A percentile compares a stretch with the other conserved stretches of the same genome.
phyloP scores from a whole-genome alignment of 2,888 invertebrate genomes.

The Cynaeus angustus region DNA sequence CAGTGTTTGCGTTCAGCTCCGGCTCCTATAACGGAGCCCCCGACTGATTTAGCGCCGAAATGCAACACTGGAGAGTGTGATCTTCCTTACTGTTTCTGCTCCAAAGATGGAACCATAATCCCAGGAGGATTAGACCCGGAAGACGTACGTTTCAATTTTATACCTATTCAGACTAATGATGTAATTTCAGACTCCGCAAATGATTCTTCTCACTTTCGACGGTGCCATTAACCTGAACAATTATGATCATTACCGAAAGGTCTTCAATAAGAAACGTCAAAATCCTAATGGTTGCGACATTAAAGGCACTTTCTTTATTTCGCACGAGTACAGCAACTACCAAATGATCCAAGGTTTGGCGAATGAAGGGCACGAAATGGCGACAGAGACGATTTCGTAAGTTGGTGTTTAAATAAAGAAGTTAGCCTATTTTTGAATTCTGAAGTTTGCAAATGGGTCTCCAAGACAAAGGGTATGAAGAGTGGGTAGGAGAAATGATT shows the following conservation, averaged over 20 bases:
- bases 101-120: conserved; percentile 90
- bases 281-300: conserved; percentile 94
- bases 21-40: conserved; percentile 87
- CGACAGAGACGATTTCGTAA: conserved; percentile 83
- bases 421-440: not conserved
- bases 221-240: conserved; percentile 95
- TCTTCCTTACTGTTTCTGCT: conserved; percentile 93
- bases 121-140: conserved; percentile 89
- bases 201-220: conserved; percentile 93
- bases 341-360: conserved; percentile 93
- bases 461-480: conserved; percentile 92
- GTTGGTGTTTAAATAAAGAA: conserved; percentile 61
- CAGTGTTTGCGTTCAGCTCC: conserved; percentile 75
- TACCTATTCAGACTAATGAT: not conserved
- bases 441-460: conserved; percentile 84
- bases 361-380: conserved; percentile 91
- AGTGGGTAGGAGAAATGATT: conserved; percentile 95
- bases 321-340: conserved; percentile 95
- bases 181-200: conserved; percentile 87
- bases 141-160: conserved; percentile 77
- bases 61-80: conserved; percentile 85
- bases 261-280: conserved; percentile 84
- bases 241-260: conserved; percentile 89
- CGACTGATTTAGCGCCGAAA: conserved; percentile 84
- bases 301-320: conserved; percentile 93